Percentiles rank a stretch among this genome's conserved stretches.
Evolutionary conservation across 2,797 vertebrate species (phyloP).

Genomic region (Lacerta bilineata): DNA sequence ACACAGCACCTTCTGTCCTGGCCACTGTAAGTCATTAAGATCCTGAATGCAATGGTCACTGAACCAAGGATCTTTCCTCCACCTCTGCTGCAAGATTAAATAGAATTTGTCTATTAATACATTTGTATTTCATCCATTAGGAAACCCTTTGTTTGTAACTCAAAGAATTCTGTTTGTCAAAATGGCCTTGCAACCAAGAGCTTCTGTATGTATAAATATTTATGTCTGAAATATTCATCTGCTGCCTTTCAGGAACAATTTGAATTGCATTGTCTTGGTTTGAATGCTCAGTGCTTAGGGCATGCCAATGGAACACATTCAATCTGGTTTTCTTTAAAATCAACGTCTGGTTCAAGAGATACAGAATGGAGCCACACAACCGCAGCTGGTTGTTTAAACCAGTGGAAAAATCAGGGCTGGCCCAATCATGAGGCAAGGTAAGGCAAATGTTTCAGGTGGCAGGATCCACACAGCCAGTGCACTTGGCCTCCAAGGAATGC

Average conservation of each 20-base stretch:
- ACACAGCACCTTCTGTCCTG: too few species aligned
- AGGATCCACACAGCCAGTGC: too few species aligned
- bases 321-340: neutral
- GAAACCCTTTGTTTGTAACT: constrained; percentile 31
- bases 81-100: too few species aligned
- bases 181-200: constrained; percentile 62
- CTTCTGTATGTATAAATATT: constrained; percentile 74
- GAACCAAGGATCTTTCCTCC: too few species aligned
- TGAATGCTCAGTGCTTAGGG: constrained; percentile 65
- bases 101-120: constrained; percentile 20
- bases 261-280: constrained; percentile 67
- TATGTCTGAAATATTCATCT: constrained; percentile 74
- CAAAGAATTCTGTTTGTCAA: constrained; percentile 68
- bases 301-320: constrained; percentile 61
- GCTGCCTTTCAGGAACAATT: constrained; percentile 61
- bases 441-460: too few species aligned
- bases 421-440: too few species aligned
- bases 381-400: neutral
- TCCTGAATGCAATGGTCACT: too few species aligned
- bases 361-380: neutral
- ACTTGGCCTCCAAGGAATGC: too few species aligned
- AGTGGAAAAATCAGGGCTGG: neutral
- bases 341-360: neutral
- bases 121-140: neutral
- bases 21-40: too few species aligned